Base-by-base conservation (phyloP, 2,113 vertebrate species). In the Tetrao urogallus region DNA sequence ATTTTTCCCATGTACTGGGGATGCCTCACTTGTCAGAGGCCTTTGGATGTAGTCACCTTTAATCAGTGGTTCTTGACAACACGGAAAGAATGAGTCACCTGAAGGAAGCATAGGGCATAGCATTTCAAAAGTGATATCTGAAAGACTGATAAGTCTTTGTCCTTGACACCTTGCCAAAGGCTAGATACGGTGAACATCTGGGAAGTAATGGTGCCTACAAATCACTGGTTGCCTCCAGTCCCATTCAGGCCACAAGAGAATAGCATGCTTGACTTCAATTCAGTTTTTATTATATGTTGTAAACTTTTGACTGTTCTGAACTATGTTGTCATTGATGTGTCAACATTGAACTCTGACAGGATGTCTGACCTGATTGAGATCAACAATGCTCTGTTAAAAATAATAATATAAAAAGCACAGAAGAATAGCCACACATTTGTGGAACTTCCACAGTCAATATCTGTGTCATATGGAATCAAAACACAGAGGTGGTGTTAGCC, bases 101-200 rank as follows among this genome's bases (percentile, higher is more conserved):
- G 95, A 97, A 97, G 95, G 95, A 96, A 97, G 91, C 3, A 2
- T 86, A 91, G 88, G 86, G 89, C 92, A 95, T 6, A 89, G 73
- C 88, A 88, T 97, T 98, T 97, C 96, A 96, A 92, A 97, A 97
- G 84, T 61, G 14, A 89, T 97, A 93, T 96, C 96, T 92, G 91
- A 97, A 98, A 98, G 96, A 97, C 92, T 97, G 97, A 97, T 98
- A 97, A 97, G 92, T 95, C 95, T 96, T 97, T 96, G 94, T 96
- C 97, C 96, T 98, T 98, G 97, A 98, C 97, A 97, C 91, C 67
- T 79, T 97, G 97, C 97, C 96, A 98, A 97, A 82, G 97, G 96
- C 96, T 97, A 97, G 96, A 97, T 96, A 93, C 94, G 95, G 91
- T 36, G 94, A 97, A 86, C 86, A 88, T 96, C 97, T 97, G 96